Evolutionary conservation across 2,113 vertebrate species (phyloP), one percentile per base, ranked within the genome.

Genomic region (Phalacrocorax pelagicus): DNA sequence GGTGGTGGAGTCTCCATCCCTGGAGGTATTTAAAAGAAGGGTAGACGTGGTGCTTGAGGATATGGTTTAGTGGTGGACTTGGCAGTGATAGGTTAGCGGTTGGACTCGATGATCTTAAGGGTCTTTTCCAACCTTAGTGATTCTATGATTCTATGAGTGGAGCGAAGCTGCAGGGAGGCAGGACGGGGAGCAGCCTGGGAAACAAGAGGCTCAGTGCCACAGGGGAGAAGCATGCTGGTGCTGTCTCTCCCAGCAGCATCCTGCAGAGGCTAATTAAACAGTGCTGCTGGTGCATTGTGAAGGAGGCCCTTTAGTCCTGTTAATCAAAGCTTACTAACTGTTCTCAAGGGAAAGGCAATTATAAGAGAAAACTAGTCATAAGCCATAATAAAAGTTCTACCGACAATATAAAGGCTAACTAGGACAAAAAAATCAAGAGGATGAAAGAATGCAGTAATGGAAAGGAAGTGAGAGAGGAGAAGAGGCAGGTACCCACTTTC

Each of bases 401-500:
- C 47, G 40, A 27, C 70, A 73, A 85, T 59, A 84, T 51, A 90
- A 96, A 71, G 42, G 36, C 70, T 59, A 80, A 81, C 63, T 52
- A 69, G 47, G 36, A 94, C 59, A 94, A 92, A 58, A 93, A 12
- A 13, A 52, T 12, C n/a, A 88, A 86, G 49, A 92, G 20, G 12
- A 38, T 51, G n/a, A 90, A 71, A 91, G 47, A n/a, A 55, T 23
- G 44, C 29, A 85, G 34, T 14, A 58, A 65, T 13, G 23, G 47
- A 93, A 88, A 21, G 12, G 23, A 89, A 77, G 2, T 21, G 44
- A 88, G 91, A 92, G 42, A 95, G n/a, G 40, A 10, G 40, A 78
- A 81, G 30, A 34, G 27, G 30, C 18, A 55, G 75, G 49, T 77
- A 97, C 99, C 91, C 96, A 99, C 99, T 98, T 86, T 99, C 98